Evolutionary conservation across 2,797 vertebrate genomes (phyloP), one percentile per base, ranked within the genome.

Genomic region (Platyrinchus mystaceus): DNA sequence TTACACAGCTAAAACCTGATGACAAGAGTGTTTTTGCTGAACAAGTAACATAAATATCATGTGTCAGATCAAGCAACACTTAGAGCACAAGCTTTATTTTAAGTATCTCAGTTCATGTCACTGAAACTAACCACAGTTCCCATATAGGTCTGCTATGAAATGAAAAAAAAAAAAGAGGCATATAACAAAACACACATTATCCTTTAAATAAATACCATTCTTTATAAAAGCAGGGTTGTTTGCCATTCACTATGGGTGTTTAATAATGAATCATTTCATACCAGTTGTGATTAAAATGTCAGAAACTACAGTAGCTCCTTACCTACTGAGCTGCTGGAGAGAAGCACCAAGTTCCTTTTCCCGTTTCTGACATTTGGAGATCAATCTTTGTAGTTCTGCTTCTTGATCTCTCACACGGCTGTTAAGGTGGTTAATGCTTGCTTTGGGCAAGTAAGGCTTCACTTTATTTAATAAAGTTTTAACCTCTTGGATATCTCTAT

Each of bases 331-430:
- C 89, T 98, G 97, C 22, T 96, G 78, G 66, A 98, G 95, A 34
- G 96, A 97, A 20, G 96, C 83, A 52, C 93, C 94, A 68, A 99
- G 98, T 26, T 99, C 98, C 50, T 96, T 94, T 78, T 98, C 98
- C 39, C 97, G 88, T 63, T 96, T 98, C 84, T 97, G 97, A 95
- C 99, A 99, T 92, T 98, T 95, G 24, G 97, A 96, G 44, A 97
- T 98, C 94, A 99, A 93, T 2, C 98, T 98, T 56, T 94, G 97
- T 58, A 99, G 97, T 56, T 99, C 99, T 53, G 96, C 94, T 85
- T 98, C 98, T 90, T 99, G 98, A 93, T 98, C 99, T 94, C 95
- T 95, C 87, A 99, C 97, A 98, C 98, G 98, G 60, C 84, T 96
- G 19, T 16, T 95, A 32, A 99, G 96, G 53, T 98, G 98, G 13